Evolutionary conservation across 1,140 invertebrate species (phyloP).

Genomic region (Heliconius hewitsoni): DNA sequence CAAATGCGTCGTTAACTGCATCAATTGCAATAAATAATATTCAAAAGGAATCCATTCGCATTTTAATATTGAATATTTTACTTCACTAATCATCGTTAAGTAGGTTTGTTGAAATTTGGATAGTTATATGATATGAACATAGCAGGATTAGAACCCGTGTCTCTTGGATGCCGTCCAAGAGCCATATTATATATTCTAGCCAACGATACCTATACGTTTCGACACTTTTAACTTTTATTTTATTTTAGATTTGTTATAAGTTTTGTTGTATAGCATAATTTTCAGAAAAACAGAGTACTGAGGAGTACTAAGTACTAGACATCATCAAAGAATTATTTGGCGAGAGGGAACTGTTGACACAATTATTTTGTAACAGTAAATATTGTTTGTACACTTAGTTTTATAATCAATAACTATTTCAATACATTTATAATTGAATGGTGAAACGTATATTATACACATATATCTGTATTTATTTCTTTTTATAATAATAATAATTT

Average conservation of each 20-base stretch:
- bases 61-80: conserved; percentile 3
- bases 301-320: neutral
- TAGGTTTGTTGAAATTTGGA: neutral
- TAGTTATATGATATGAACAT: neutral
- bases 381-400: no score
- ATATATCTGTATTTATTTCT: no score
- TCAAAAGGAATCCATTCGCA: neutral
- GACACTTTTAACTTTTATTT: neutral
- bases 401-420: no score
- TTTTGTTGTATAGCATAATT: neutral
- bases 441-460: no score
- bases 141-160: neutral
- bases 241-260: neutral
- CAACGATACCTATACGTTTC: neutral
- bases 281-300: neutral
- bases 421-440: no score
- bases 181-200: neutral
- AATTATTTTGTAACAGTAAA: neutral
- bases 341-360: neutral
- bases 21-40: conserved; percentile 29
- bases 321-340: neutral
- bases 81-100: neutral
- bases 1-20: conserved; percentile 31
- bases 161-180: neutral
- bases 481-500: no score